Evolutionary conservation across 2,113 vertebrate genomes (phyloP), one percentile per base, ranked within the genome.

Genomic region (Zosterops japonicus): DNA sequence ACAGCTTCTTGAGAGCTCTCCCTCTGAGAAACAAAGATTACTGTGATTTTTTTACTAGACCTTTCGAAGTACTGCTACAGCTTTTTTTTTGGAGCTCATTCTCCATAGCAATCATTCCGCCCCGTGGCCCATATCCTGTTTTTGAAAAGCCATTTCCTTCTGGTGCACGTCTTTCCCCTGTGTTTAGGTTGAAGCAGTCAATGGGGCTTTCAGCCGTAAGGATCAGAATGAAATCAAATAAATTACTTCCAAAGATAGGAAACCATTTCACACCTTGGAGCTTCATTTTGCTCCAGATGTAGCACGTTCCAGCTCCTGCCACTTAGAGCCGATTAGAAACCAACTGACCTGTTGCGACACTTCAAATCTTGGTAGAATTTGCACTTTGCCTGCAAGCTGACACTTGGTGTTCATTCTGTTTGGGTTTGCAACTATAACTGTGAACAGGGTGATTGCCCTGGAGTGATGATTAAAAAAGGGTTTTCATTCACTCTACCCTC

Each of bases 241-340:
- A 95, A 91, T 95, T 78, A 42, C 78, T 93, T 96, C 61, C 72
- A 84, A 94, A 93, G 94, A 80, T 80, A 86, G 95, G 90, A 96
- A 95, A 41, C 47, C 28, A 31, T 93, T 96, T 91, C 95, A 74
- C 89, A 96, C 96, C 90, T 94, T 35, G 29, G 68, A 94, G 78
- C 70, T 59, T 80, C 75, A 49, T 82, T 91, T 84, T 95, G 57
- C 84, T 87, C 57, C 91, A 82, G 78, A 61, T 91, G 81, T 79
- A 71, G 42, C 24, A 2, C 49, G 83, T 94, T 84, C 64, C 33
- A 83, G 83, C 83, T 94, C 85, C 35, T 28, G 33, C 52, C 41
- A 17, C 15, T 83, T 69, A 56, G 63, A 92, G 53, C 55, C 2
- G 7, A 81, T 92, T 90, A 53, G 80, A 96, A 94, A 92, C 77